A percentile compares a stretch with the other conserved stretches of the same genome.
Evolutionary conservation across 2,888 invertebrate genomes (phyloP).

Genomic region (Polydrusus pterygomalis): DNA sequence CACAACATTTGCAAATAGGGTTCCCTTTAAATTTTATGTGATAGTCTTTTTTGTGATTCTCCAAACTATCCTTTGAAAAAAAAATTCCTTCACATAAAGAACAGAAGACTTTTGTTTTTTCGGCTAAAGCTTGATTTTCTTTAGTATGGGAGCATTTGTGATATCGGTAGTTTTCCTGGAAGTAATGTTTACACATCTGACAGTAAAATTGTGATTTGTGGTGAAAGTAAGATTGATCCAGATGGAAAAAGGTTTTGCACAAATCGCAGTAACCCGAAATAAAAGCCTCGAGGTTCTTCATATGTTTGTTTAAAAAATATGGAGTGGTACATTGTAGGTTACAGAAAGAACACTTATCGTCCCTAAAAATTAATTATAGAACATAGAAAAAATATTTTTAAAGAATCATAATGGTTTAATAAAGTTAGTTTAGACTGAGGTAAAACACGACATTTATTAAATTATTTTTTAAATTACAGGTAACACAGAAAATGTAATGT

Average conservation of each 20-base stretch:
- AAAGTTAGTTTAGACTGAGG: too few species aligned
- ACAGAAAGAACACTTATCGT: slow-evolving; percentile 19
- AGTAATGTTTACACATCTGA: slow-evolving; percentile 5
- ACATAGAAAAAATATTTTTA: background rate
- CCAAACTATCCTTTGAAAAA: too few species aligned
- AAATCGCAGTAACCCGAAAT: slow-evolving; percentile 7
- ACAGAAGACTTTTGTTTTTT: too few species aligned
- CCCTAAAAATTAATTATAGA: slow-evolving; percentile 20
- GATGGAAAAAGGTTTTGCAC: background rate
- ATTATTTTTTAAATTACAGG: too few species aligned
- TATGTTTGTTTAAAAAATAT: slow-evolving; percentile 6
- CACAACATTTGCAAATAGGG: background rate
- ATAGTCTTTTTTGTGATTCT: too few species aligned
- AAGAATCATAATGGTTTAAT: too few species aligned
- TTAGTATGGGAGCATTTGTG: slow-evolving; percentile 11
- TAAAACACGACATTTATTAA: too few species aligned
- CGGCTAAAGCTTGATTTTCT: background rate
- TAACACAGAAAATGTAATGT: too few species aligned
- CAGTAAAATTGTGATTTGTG: slow-evolving; percentile 17
- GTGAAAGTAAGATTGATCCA: slow-evolving; percentile 6
- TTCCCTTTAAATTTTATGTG: background rate
- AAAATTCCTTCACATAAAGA: background rate
- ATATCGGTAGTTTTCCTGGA: slow-evolving; percentile 6
- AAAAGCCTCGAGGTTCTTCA: slow-evolving; percentile 27
- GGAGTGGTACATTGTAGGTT: background rate